Evolutionary conservation across 2,113 vertebrate genomes (phyloP), one percentile per base, ranked within the genome.

Genomic region (Stegastes partitus): DNA sequence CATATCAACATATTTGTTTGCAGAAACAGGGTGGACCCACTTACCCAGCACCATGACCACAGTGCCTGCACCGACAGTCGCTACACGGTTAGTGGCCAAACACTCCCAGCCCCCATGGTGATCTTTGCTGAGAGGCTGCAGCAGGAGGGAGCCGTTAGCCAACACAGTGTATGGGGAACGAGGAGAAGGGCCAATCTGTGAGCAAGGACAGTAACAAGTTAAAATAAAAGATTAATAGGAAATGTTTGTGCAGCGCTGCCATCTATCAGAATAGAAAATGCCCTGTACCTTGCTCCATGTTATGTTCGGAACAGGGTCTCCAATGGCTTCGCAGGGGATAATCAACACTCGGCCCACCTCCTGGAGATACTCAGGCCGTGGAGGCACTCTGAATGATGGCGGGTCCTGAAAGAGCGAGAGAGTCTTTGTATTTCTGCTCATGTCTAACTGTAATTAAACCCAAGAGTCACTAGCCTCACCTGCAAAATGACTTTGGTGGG

Each of bases 31-130:
- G 7, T 42, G 0, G 18, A 7, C 15, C 5, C 4, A 69, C 96
- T 94, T 79, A 99, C 98, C 98, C 63, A 98, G 93, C 50, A 98
- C 98, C 0, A 96, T 94, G 73, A 99, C 81, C 0, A 93, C 82
- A 14, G 98, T 98, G 84, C 90, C 49, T 2, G 94, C 23, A 25
- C 93, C 93, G 89, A 97, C 92, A 0, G 87, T 95, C 70, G 97
- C 96, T 11, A 99, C 97, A 1, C 86, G 90, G 61, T 97, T 99
- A 81, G 94, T 94, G 78, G 96, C 98, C 0, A 81, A 87, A 82
- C 98, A 99, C 68, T 96, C 94, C 98, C 98, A 99, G 8, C 89
- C 82, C 4, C 98, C 98, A 0, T 98, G 95, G 81, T 98, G 97
- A 82, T 97, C 96, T 90, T 98, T 99, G 77, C 87, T 86, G 51